Percentiles rank a stretch among this genome's conserved stretches.
Conservation (phyloP, 2,888 invertebrate genomes). For the Teinopalpus imperialis region DNA sequence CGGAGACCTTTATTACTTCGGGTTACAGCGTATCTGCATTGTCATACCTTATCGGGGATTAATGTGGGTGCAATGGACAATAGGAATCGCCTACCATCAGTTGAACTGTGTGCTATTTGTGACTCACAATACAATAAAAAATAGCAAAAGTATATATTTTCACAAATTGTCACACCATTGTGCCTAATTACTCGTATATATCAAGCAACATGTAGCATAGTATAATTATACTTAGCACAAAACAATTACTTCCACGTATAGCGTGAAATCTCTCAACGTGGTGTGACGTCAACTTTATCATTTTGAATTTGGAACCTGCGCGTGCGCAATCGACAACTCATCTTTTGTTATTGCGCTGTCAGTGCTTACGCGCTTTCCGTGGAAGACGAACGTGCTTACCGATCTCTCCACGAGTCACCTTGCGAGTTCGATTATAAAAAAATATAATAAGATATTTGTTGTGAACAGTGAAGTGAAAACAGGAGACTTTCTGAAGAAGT, state of each 20-base stretch:
- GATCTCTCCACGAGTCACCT: not conserved
- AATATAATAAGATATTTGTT: conserved; percentile 8
- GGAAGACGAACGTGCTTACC: conserved; percentile 1
- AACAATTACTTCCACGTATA: not conserved
- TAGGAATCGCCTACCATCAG: too few species aligned
- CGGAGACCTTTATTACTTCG: too few species aligned
- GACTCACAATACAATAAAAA: too few species aligned
- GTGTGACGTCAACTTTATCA: conserved; percentile 6
- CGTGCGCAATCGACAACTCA: conserved; percentile 16
- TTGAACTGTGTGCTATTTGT: too few species aligned
- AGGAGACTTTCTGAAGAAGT: conserved; percentile 12
- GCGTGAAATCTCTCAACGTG: conserved; percentile 3
- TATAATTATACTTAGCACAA: too few species aligned
- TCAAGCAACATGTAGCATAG: too few species aligned
- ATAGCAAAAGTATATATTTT: too few species aligned
- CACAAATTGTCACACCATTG: too few species aligned
- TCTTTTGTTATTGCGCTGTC: conserved; percentile 5
- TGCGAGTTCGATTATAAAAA: conserved; percentile 6
- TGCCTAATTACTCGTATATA: too few species aligned
- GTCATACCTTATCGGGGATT: too few species aligned
- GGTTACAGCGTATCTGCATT: too few species aligned
- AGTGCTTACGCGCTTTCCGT: conserved; percentile 7
- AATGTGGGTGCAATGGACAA: too few species aligned
- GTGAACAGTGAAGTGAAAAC: conserved; percentile 26
- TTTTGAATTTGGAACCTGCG: conserved; percentile 12